Conservation (phyloP, 2,888 invertebrate genomes). For the Volucella inanis region DNA sequence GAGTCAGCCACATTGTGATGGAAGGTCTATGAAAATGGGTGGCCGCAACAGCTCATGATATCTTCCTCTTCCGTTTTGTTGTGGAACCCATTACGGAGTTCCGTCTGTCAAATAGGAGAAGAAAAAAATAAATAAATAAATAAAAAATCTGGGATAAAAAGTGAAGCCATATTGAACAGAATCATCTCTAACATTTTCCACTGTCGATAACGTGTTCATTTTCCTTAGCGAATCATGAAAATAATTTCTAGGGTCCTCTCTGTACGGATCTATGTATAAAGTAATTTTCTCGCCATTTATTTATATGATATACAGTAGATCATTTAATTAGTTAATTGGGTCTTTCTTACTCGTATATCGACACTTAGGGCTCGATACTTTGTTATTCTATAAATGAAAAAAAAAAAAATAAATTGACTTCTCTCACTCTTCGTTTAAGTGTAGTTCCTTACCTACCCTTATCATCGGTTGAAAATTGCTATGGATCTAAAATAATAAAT, state of each 20-base stretch:
- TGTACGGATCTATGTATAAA: constrained; percentile 7
- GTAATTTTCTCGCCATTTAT: constrained; percentile 36
- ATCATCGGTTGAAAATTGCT: constrained; percentile 23
- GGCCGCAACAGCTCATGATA: constrained; percentile 30
- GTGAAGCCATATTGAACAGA: neutral
- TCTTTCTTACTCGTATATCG: neutral
- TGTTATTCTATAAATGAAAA: neutral
- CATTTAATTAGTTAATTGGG: constrained; percentile 1
- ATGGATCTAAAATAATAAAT: constrained; percentile 59
- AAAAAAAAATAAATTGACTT: constrained; percentile 26
- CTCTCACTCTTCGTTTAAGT: constrained; percentile 42
- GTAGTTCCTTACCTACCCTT: constrained; percentile 3
- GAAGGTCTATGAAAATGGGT: constrained; percentile 10
- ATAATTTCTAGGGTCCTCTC: neutral
- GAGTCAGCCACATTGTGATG: too few relatives aligned
- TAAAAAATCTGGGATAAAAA: constrained; percentile 8
- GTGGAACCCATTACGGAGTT: constrained; percentile 27
- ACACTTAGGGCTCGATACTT: neutral
- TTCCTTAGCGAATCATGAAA: constrained; percentile 26
- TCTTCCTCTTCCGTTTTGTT: constrained; percentile 10
- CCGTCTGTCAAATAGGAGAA: constrained; percentile 6
- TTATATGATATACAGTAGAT: constrained; percentile 9
- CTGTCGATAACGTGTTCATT: constrained; percentile 19
- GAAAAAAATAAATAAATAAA: constrained; percentile 14
- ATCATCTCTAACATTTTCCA: constrained; percentile 4